Evolutionary conservation across 2,888 invertebrate species (phyloP).

Genomic region (Eulithis prunata): DNA sequence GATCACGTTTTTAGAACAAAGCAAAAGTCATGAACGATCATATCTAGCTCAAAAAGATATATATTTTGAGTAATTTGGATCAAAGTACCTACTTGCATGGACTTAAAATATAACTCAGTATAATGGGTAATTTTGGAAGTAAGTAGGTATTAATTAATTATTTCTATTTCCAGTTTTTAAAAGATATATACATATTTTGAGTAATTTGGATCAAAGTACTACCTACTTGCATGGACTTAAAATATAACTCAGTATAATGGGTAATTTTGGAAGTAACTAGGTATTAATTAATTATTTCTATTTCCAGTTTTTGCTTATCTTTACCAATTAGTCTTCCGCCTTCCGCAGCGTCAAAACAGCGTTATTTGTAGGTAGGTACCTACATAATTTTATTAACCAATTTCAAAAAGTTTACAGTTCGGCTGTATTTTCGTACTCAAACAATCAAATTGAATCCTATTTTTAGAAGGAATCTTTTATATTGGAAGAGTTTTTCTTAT

Average conservation of each 20-base stretch:
- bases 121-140: constrained; percentile 1
- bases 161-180: constrained; percentile 3
- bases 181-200: no score
- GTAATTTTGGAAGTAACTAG: constrained; percentile 1
- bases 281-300: not conserved
- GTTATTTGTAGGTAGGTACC: not conserved
- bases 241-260: not conserved
- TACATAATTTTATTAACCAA: no score
- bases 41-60: not conserved
- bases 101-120: not conserved
- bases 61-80: no score
- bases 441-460: not conserved
- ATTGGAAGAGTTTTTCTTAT: no score
- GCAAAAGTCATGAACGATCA: not conserved
- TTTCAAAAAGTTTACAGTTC: no score
- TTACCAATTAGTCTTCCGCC: not conserved
- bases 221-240: no score
- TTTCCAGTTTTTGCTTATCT: constrained; percentile 6
- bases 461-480: not conserved
- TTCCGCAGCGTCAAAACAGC: not conserved
- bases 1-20: constrained; percentile 1
- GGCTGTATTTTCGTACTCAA: no score
- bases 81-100: no score
- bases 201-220: no score
- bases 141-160: not conserved